Base-by-base conservation (phyloP, 2,888 invertebrate genomes). In the Sphinx pinastri region DNA sequence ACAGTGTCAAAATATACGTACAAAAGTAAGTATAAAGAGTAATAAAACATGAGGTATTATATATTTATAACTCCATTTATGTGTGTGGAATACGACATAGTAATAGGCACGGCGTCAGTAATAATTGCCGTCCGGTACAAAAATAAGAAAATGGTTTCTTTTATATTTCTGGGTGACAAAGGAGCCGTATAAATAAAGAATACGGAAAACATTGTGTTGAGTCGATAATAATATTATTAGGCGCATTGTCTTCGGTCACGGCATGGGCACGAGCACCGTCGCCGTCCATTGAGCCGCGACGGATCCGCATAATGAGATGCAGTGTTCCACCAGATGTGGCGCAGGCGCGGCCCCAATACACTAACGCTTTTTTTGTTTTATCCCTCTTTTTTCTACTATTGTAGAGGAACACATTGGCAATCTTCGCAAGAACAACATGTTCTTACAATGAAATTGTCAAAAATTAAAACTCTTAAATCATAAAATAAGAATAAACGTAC, bases 281-380 rank as follows among this genome's bases (percentile, higher is more conserved):
- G 76, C 72, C 78, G 83, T 79, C 85, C 88, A 87, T 82, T 89
- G 86, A 89, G 82, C 88, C 91, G 90, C 83, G 89, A 90, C 91
- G 85, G 88, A 84, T 87, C 85, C 87, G 86, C 87, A 88, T 92
- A 91, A 92, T 91, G 89, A 90, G 89, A 90, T 91, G 92, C 92
- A 90, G 87, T 88, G 87, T 88, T 87, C 87, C 86, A 85, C 90
- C 93, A 93, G 92, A 93, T 93, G 93, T 88, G 89, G 87, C 90
- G 89, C 93, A 93, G 91, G 88, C 92, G 92, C 88, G 88, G 88
- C 90, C 85, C 84, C 76, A 80, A 84, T 80, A 80, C 84, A 81
- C 81, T 82, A 82, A 80, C 83, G 84, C 38, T 8, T 38, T 85
- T 92, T 92, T 88, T 88, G 85, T 85, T 84, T 82, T 82, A 83